Evolutionary conservation across 23 tunicate species (phyloP), one percentile per base, ranked within the genome.

Genomic region (Styela clava): DNA sequence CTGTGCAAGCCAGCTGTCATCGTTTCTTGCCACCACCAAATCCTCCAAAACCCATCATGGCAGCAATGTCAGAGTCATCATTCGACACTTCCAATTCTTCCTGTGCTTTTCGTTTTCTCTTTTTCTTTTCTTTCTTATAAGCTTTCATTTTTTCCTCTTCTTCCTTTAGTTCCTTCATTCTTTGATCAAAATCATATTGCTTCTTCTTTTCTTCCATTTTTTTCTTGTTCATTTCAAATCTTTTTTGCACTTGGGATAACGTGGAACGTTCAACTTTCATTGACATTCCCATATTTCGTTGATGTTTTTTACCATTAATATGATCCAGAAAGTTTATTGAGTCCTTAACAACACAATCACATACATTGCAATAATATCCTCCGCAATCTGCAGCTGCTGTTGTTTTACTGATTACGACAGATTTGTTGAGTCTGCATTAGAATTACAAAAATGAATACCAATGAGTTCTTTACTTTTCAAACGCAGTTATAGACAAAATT

Each of bases 311-410:
- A 28, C 99, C 99, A 83, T 95, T 95, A 78, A 95, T 95, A 83
- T 95, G 99, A 78, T 95, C 99, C 33, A 95, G 74, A 67, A 90
- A 95, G 74, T 95, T 95, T 69, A 95, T 95, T 12, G 99, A 95
- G 70, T 95, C 99, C 74, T 95, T 95, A 20, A 95, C 95, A 20
- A 95, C 99, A 84, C 99, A 95, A 68, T 95, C 99, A 68, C 99
- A 95, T 2, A 91, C 99, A 74, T 95, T 92, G 83, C 99, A 95
- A 81, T 95, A 95, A 78, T 95, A 95, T 27, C 99, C 99, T 23
- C 97, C 99, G 62, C 94, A 61, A 23, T 95, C 99, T 65, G 95
- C 64, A 18, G 88, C 86, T 20, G 91, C 73, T 24, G 95, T 95
- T 22, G 94, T 82, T 77, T 88, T 85, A 74, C 90, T 88, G 28